phyloP scores from a whole-genome alignment of 92 coral and sea anemone genomes.

The Paragorgia papillata region DNA sequence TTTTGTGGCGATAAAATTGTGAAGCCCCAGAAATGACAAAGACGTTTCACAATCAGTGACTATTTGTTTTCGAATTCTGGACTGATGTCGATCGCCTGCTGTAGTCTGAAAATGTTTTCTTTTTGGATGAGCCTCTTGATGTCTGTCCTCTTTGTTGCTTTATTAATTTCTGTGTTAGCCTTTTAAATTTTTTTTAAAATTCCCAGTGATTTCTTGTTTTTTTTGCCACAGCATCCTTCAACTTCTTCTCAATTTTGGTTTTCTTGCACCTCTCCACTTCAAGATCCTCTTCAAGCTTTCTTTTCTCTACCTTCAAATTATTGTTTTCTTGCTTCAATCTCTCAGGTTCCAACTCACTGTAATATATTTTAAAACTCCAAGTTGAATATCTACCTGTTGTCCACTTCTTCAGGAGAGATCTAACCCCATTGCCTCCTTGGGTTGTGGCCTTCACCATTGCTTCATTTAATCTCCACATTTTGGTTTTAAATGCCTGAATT shows the following conservation, averaged over 20 bases:
- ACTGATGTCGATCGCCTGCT: slow-evolving; percentile 6
- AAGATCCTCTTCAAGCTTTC: slow-evolving; percentile 1
- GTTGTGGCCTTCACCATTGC: slow-evolving; percentile 29
- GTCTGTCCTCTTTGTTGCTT: slow-evolving; percentile 3
- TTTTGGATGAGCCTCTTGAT: slow-evolving; percentile 31
- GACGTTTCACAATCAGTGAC: slow-evolving; percentile 24
- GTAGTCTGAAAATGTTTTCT: slow-evolving; percentile 21
- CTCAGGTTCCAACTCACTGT: too few relatives aligned
- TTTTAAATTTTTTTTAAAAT: slow-evolving; percentile 2
- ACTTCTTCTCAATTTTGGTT: slow-evolving; percentile 1
- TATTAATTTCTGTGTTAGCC: not conserved
- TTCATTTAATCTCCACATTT: slow-evolving; percentile 2
- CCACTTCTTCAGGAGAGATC: not conserved
- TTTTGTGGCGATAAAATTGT: slow-evolving; percentile 34
- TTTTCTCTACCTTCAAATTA: slow-evolving; percentile 6
- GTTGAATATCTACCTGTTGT: slow-evolving; percentile 21
- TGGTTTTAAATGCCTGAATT: not conserved
- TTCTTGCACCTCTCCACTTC: not conserved
- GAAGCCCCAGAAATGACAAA: slow-evolving; percentile 27
- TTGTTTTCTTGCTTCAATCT: not conserved
- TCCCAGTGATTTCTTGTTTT: not conserved
- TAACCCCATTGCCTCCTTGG: slow-evolving; percentile 11
- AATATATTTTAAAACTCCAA: slow-evolving; percentile 21
- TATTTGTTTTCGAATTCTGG: too few relatives aligned
- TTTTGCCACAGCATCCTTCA: not conserved